Percentiles rank a stretch among this genome's conserved stretches.
These are phyloP conservation scores for Python bivittatus DNA, from an alignment of 2,113 vertebrate genomes.

Conservation along the genomic window DNA sequence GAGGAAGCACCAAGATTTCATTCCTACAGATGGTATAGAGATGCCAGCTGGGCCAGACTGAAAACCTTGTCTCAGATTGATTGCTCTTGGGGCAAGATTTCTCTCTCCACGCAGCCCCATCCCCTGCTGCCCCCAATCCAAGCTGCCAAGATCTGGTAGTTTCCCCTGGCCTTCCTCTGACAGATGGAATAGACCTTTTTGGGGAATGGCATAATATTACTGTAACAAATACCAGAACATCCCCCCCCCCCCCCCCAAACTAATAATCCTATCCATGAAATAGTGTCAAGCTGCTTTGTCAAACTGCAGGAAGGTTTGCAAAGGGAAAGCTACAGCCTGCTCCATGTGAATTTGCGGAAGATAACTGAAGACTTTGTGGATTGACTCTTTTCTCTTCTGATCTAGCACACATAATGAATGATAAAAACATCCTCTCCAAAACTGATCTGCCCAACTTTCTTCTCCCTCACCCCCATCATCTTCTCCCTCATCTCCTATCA, in stretches of 20 bases:
- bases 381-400: background rate
- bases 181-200: background rate
- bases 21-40: conserved; percentile 24
- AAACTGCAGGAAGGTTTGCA: background rate
- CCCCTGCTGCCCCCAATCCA: background rate
- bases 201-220: background rate
- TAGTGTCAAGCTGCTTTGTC: background rate
- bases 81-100: conserved; percentile 13
- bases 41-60: conserved; percentile 2
- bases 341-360: too few species aligned
- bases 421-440: background rate
- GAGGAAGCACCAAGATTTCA: conserved; percentile 19
- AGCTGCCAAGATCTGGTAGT: background rate
- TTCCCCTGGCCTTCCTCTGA: background rate
- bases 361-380: too few species aligned
- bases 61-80: background rate
- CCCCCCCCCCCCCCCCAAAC: background rate
- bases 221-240: background rate
- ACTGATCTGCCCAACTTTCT: background rate
- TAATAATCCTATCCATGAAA: conserved; percentile 3
- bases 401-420: background rate
- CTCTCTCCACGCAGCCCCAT: background rate
- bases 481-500: background rate
- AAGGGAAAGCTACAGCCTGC: background rate
- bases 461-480: background rate